Conservation (phyloP, 2,797 vertebrate genomes). For the Pyrocephalus nanus region DNA sequence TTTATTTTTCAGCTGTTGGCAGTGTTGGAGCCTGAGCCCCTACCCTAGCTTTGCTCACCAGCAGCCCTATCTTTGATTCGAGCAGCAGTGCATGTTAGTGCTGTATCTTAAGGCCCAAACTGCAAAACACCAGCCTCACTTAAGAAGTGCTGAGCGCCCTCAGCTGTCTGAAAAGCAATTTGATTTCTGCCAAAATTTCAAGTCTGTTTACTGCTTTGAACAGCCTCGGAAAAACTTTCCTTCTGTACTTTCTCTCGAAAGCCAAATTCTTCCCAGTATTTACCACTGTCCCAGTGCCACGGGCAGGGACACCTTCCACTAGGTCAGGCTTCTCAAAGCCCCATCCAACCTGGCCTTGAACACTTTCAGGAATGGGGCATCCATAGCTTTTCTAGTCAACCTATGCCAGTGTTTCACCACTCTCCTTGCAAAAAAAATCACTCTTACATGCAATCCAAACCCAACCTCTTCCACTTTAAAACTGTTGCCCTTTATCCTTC, state of each 20-base stretch:
- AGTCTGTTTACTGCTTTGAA: neutral
- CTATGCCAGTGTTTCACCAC: neutral
- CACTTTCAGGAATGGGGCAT: neutral
- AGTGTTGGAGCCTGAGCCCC: neutral
- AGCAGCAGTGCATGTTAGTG: neutral
- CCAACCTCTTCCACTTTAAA: neutral
- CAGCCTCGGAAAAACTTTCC: neutral
- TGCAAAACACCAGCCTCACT: neutral
- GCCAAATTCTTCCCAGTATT: neutral
- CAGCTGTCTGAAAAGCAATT: neutral
- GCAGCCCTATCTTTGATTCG: neutral
- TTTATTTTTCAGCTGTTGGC: neutral
- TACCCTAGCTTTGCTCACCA: neutral
- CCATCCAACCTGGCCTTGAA: neutral
- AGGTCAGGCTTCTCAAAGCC: neutral
- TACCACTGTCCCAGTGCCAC: neutral
- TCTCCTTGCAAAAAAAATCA: neutral
- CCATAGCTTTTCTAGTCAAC: neutral
- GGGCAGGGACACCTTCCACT: neutral
- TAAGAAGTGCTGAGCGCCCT: constrained; percentile 14
- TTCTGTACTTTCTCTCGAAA: neutral
- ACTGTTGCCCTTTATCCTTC: neutral
- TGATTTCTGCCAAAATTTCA: neutral
- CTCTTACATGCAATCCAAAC: neutral
- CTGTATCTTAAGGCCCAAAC: neutral